These are phyloP conservation scores for Saimiri boliviensis DNA, from an alignment of 2,113 vertebrate species.

Conservation along the genomic window DNA sequence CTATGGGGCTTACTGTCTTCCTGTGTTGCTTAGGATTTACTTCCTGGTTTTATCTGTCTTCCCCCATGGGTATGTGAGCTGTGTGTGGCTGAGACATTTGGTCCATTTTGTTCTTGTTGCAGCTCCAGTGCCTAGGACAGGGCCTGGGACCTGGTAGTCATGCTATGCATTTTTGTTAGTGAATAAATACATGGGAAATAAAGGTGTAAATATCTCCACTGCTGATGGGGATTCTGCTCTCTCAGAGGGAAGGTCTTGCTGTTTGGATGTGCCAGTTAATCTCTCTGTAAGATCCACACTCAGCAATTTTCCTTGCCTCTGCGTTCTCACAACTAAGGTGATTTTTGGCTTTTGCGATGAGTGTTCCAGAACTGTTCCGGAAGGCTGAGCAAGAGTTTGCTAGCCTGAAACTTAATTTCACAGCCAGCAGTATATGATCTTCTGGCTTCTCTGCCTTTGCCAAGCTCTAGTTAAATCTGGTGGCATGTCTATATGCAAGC, in stretches of 20 bases:
- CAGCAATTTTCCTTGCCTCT: not conserved
- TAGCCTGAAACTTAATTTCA: not conserved
- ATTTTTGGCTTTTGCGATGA: not conserved
- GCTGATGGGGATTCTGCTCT: not conserved
- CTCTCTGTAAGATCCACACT: fast-evolving
- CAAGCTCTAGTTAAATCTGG: not conserved
- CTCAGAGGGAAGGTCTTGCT: no score
- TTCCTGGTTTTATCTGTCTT: not conserved
- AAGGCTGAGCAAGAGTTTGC: not conserved
- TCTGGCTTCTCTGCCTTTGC: not conserved
- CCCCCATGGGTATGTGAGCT: not conserved
- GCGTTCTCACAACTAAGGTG: not conserved
- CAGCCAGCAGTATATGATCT: not conserved
- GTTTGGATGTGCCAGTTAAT: not conserved
- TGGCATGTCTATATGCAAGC: not conserved
- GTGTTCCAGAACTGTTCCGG: not conserved
- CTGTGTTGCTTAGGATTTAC: not conserved
- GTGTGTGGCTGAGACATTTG: not conserved
- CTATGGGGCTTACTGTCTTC: fast-evolving
- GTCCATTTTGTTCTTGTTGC: not conserved
- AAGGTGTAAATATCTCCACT: fast-evolving
- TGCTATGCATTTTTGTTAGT: not conserved
- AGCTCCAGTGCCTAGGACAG: not conserved
- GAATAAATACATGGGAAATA: not conserved
- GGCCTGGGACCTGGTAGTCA: not conserved